phyloP scores from a whole-genome alignment of 2,797 vertebrate species.

The Florisuga fusca region DNA sequence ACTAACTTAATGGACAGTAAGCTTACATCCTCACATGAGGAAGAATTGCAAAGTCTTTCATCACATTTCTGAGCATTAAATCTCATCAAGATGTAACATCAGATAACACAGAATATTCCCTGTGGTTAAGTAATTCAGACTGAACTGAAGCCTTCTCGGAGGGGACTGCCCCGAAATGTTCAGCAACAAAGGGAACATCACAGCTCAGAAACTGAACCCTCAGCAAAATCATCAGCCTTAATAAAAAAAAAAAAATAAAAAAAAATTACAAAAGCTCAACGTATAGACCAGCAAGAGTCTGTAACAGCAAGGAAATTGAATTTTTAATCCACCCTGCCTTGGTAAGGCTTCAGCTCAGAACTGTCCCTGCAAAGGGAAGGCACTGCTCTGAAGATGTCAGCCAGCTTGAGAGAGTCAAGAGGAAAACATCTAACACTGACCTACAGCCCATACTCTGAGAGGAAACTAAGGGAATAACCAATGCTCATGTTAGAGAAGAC shows the following conservation, averaged over 20 bases:
- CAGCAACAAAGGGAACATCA: not conserved
- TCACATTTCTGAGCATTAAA: not conserved
- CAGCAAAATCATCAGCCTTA: not conserved
- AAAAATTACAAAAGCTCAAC: not conserved
- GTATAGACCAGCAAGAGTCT: not conserved
- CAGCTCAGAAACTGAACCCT: not conserved
- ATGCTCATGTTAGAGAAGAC: not conserved
- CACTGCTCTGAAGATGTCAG: too few relatives aligned
- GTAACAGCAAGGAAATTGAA: not conserved
- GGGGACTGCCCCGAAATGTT: not conserved
- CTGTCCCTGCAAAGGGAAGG: not conserved
- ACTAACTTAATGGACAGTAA: not conserved
- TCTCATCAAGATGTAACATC: not conserved
- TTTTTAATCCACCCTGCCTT: not conserved
- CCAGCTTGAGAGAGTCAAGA: not conserved
- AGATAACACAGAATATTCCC: not conserved
- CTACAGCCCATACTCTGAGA: not conserved
- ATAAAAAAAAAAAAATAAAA: constrained; percentile 39
- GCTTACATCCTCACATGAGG: not conserved
- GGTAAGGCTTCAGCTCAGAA: not conserved
- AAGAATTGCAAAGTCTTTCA: not conserved
- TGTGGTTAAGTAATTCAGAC: not conserved
- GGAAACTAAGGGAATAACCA: not conserved
- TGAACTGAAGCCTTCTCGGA: not conserved
- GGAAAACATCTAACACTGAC: fast-evolving